Evolutionary conservation across 2,888 invertebrate genomes (phyloP).

Genomic region (Drosophila mercatorum): DNA sequence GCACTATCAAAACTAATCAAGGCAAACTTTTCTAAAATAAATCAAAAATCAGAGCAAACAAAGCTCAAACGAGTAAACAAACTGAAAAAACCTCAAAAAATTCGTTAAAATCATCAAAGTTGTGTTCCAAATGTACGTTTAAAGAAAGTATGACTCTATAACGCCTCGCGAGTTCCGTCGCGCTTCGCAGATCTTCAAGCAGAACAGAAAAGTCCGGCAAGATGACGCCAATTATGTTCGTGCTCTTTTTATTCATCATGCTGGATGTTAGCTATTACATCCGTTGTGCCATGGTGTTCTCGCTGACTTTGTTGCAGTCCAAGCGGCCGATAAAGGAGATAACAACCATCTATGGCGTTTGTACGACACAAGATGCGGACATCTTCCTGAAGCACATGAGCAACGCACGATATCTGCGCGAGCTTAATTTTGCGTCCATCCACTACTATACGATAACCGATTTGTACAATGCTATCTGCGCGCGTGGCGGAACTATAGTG

Average conservation of each 20-base stretch:
- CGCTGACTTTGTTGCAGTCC: conserved; percentile 89
- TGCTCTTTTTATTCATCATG: conserved; percentile 87
- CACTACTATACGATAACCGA: conserved; percentile 92
- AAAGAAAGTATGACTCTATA: neutral
- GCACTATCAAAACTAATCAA: no score
- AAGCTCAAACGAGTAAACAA: neutral
- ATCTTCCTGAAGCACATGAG: conserved; percentile 95
- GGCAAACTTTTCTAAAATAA: no score
- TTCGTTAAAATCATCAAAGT: no score
- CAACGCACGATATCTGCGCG: conserved; percentile 93
- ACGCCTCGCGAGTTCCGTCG: neutral
- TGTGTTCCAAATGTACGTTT: neutral
- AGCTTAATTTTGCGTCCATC: conserved; percentile 94
- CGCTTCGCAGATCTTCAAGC: neutral
- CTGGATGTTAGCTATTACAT: conserved; percentile 93
- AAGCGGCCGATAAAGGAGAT: conserved; percentile 89
- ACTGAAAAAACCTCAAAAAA: neutral
- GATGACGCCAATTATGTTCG: conserved; percentile 72
- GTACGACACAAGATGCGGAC: conserved; percentile 93
- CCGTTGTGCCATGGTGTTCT: conserved; percentile 87
- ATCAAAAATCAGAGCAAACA: neutral
- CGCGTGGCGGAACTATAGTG: conserved; percentile 88
- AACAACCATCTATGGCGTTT: conserved; percentile 91
- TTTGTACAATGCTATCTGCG: conserved; percentile 87
- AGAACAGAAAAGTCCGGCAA: neutral